Evolutionary conservation across 2,113 vertebrate genomes (phyloP), one percentile per base, ranked within the genome.

Genomic region (Salminus brasiliensis): DNA sequence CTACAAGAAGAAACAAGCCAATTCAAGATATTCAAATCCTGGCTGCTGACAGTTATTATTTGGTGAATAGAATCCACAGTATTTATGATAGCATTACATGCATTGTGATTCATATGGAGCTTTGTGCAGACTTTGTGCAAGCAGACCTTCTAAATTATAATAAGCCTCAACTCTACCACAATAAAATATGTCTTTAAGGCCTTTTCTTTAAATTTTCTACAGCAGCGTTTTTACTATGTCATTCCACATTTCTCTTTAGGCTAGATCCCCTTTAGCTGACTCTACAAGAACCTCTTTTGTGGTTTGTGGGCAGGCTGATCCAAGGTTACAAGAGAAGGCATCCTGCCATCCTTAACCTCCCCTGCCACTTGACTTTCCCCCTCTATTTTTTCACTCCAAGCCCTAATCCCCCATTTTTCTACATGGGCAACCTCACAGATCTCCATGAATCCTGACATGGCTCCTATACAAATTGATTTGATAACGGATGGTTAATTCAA

Each of bases 261-360:
- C 27, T 13, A 21, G 13, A 23, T 49, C 11, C 52, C 43, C 11
- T 66, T 55, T 11, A 57, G 53, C 63, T 65, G 73, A 21, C 49
- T 41, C 3, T 62, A 72, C 25, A 52, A 52, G 45, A 67, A 23
- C 29, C 49, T 10, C 10, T 39, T 45, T 62, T 45, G 13, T 62
- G 43, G 30, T 55, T 55, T 74, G 71, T 79, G 65, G 39, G 72
- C 12, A 39, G 53, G 65, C 79, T 81, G 30, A 76, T 59, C 53
- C 13, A 29, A 63, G 60, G 69, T 67, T 80, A 65, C 30, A 49
- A 66, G 36, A 47, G 18, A n/a, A 80, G n/a, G 23, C 53, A 9
- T n/a, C 34, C 36, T 53, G 18, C 25, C 53, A 34, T 74, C 15
- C 43, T 63, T 25, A 29, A 77, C 39, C 21, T 4, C 18, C 25